These are phyloP conservation scores for Atta cephalotes DNA, from an alignment of 1,140 invertebrate species.

Conservation along the genomic window DNA sequence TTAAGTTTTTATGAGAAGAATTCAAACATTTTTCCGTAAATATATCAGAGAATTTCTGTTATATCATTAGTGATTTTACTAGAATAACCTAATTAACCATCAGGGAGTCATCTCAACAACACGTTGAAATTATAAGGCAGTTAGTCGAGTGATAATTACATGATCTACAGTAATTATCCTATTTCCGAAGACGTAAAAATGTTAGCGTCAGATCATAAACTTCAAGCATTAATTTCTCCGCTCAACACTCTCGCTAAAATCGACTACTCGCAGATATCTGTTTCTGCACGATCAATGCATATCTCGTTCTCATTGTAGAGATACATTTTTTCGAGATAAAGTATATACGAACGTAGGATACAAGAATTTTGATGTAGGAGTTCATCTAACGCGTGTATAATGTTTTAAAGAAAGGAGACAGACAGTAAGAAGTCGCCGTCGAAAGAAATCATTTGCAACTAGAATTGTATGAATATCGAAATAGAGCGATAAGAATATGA, in stretches of 20 bases:
- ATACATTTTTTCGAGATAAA: neutral
- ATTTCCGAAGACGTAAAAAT: slow-evolving; percentile 1
- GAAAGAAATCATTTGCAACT: neutral
- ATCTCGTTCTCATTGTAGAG: neutral
- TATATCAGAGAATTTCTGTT: neutral
- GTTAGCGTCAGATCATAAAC: neutral
- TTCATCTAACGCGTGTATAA: neutral
- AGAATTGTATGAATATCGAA: neutral
- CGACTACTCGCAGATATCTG: neutral
- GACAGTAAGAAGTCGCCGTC: neutral
- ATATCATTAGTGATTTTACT: neutral
- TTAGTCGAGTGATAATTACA: neutral
- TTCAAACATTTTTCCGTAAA: neutral
- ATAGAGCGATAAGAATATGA: neutral
- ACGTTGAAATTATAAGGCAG: neutral
- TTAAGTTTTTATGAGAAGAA: neutral
- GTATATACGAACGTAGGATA: neutral
- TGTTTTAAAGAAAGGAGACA: neutral
- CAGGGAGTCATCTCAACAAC: neutral
- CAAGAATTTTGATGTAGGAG: neutral
- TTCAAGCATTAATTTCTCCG: neutral
- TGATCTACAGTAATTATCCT: neutral
- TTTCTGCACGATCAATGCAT: neutral
- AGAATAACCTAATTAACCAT: neutral
- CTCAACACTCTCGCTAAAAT: neutral